phyloP scores from a whole-genome alignment of 2,888 invertebrate genomes.

The Perdita meconis region DNA sequence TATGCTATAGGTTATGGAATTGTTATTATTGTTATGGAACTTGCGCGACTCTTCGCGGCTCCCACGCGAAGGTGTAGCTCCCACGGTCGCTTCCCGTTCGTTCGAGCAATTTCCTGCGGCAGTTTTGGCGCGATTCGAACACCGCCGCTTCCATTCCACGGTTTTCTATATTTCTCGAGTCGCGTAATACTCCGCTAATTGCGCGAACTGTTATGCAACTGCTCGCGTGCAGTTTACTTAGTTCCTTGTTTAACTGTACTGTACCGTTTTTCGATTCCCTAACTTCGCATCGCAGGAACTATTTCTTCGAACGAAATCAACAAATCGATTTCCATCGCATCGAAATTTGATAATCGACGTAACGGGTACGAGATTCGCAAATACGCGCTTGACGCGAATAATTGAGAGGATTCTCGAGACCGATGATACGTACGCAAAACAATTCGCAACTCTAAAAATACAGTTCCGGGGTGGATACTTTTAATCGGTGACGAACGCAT shows the following conservation, averaged over 20 bases:
- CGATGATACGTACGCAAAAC: constrained; percentile 26
- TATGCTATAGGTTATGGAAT: background rate
- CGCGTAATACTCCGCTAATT: background rate
- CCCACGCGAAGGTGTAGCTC: too few relatives aligned
- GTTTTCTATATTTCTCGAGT: background rate
- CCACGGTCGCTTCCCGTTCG: background rate
- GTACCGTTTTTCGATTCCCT: too few relatives aligned
- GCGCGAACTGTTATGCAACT: background rate
- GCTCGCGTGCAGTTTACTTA: background rate
- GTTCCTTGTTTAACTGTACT: background rate
- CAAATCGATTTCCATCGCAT: too few relatives aligned
- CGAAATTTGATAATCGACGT: too few relatives aligned
- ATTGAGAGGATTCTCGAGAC: background rate
- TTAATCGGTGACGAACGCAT: constrained; percentile 35
- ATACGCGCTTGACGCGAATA: too few relatives aligned
- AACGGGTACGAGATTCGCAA: too few relatives aligned
- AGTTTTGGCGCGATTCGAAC: background rate
- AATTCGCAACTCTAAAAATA: constrained; percentile 33
- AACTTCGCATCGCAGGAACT: too few relatives aligned
- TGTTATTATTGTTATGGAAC: too few relatives aligned
- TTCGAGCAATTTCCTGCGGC: constrained; percentile 27
- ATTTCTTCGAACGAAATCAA: too few relatives aligned
- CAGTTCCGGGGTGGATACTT: background rate
- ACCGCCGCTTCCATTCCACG: background rate
- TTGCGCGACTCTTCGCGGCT: too few relatives aligned